Conservation (phyloP, 2,113 vertebrate genomes). For the Oreochromis spilurus region DNA sequence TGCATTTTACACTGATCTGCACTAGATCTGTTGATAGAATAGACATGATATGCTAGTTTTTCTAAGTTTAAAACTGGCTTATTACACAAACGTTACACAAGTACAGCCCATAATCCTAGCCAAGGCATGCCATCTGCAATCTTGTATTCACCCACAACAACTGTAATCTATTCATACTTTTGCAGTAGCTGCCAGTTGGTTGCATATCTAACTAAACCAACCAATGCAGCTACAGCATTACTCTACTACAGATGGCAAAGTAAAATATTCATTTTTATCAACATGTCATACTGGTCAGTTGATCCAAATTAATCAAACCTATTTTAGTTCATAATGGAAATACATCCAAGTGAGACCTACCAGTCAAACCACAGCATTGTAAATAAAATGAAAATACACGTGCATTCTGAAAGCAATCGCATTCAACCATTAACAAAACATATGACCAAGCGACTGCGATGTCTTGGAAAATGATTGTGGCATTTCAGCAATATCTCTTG, state of each 20-base stretch:
- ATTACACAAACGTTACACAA: background rate
- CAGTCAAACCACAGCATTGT: background rate
- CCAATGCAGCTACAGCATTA: background rate
- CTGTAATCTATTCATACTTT: background rate
- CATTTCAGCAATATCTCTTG: background rate
- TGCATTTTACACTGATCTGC: background rate
- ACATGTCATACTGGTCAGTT: background rate
- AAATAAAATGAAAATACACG: background rate
- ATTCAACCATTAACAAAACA: background rate
- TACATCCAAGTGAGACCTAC: background rate
- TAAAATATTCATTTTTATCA: background rate
- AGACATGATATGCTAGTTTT: background rate
- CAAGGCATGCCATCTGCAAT: background rate
- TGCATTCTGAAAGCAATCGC: background rate
- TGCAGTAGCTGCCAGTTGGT: background rate
- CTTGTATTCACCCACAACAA: background rate
- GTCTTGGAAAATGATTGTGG: background rate
- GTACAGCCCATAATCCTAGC: background rate
- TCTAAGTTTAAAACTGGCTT: background rate
- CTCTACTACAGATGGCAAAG: background rate
- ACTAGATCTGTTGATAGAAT: background rate
- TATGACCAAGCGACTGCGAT: background rate
- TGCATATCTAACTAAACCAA: background rate
- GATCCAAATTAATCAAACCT: background rate
- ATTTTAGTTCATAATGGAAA: background rate